Evolutionary conservation across 2,797 vertebrate genomes (phyloP), one percentile per base, ranked within the genome.

Genomic region (Enteromius fasciolatus): DNA sequence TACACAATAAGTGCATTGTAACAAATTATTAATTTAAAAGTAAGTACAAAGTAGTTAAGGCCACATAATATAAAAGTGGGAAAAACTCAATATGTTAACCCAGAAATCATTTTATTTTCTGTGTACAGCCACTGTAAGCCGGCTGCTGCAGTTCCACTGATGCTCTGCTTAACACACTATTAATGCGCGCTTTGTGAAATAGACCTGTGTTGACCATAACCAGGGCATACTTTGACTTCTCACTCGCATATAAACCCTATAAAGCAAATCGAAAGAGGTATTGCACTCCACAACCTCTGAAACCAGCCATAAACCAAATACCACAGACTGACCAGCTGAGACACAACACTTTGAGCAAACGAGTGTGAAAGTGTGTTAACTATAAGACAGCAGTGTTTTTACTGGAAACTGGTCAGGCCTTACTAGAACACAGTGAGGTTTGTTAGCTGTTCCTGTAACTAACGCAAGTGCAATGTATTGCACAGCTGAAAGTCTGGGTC

Each of bases 321-420:
- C 92, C 90, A 88, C 66, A 89, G 89, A 39, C 70, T 88, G 89
- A 85, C 86, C 88, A 86, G 18, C 25, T 83, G 86, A 87, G 89
- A 82, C 84, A 18, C 87, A 85, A 61, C 25, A n/a, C 76, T 63
- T 23, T 44, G 8, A 23, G 20, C 57, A 41, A 39, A 18, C 10
- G 18, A 63, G 54, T 67, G 66, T 68, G 46, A 74, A 66, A 66
- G 57, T 70, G 54, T 63, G 57, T 63, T 76, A 20, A 12, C 6
- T 5, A 11, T 28, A 25, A 39, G 3, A 75, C 4, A 18, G 36
- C 11, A 28, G 9, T n/a, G 23, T 44, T 46, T 61, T 76, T 61
- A 63, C 74, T 46, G 74, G 57, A 63, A 76, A 76, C 10, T 31
- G 44, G 20, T 73, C 12, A 23, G 5, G 12, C n/a, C 17, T 9